Conservation (phyloP, 2,113 vertebrate genomes). For the Corythaeola cristata region DNA sequence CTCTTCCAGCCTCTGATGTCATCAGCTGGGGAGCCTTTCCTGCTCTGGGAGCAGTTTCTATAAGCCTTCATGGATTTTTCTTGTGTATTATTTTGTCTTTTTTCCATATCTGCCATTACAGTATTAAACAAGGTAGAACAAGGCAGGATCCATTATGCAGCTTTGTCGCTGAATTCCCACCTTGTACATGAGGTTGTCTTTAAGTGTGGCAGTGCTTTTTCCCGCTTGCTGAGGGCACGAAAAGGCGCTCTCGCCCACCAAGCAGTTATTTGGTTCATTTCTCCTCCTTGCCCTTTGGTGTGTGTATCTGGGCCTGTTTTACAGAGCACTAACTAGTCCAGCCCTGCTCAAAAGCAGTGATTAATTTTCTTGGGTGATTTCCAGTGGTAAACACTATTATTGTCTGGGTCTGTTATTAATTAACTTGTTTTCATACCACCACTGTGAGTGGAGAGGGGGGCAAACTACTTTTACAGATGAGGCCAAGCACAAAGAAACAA, state of each 20-base stretch:
- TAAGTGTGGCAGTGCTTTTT: neutral
- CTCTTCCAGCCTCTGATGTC: neutral
- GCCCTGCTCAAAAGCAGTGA: neutral
- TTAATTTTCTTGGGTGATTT: neutral
- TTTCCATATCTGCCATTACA: accelerated
- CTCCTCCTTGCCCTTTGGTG: neutral
- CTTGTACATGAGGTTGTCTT: accelerated
- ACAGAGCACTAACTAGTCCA: neutral
- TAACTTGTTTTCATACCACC: neutral
- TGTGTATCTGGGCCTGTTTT: neutral
- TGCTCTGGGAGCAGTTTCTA: neutral
- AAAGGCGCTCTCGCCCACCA: no score
- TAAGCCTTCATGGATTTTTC: neutral
- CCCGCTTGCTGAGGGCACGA: accelerated
- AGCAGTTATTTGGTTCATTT: neutral
- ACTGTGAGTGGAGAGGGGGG: neutral
- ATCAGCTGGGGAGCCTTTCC: neutral
- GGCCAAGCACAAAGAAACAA: neutral
- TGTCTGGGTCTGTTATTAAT: neutral
- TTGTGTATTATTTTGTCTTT: neutral
- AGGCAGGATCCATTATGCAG: neutral
- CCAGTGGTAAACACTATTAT: neutral
- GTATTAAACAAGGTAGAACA: neutral
- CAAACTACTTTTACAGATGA: neutral
- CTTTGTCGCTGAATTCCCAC: neutral